phyloP scores from a whole-genome alignment of 2,888 invertebrate genomes.

The Rhyacophila evoluta region DNA sequence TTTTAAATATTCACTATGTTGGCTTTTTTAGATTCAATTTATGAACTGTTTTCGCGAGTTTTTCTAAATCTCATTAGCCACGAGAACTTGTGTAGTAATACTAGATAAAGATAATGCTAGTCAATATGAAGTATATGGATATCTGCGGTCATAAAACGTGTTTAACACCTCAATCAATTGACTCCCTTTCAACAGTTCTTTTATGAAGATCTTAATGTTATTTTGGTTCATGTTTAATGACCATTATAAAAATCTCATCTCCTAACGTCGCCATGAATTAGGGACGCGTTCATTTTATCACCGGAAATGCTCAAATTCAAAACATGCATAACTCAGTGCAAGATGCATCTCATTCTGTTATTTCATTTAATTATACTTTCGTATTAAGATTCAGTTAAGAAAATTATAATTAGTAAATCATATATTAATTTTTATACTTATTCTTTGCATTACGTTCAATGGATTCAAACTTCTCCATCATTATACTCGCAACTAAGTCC shows the following conservation, averaged over 20 bases:
- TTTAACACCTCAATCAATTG: conserved; percentile 24
- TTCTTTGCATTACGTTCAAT: no score
- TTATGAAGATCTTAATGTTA: conserved; percentile 26
- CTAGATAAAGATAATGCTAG: no score
- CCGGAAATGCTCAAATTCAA: conserved; percentile 44
- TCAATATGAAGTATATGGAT: not conserved
- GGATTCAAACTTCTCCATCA: no score
- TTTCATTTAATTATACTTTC: conserved; percentile 44
- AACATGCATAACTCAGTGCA: conserved; percentile 45
- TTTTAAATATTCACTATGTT: no score
- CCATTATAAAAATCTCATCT: conserved; percentile 51
- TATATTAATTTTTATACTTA: no score
- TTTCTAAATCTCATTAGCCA: no score
- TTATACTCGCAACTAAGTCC: no score
- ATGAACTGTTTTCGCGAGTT: no score
- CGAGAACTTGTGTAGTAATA: no score
- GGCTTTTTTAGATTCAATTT: no score
- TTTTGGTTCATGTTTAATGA: conserved; percentile 39
- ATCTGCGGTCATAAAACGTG: not conserved
- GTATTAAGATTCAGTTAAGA: no score
- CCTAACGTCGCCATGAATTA: conserved; percentile 48
- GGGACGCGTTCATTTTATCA: conserved; percentile 50
- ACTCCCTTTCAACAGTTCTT: conserved; percentile 14
- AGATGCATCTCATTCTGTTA: conserved; percentile 27
- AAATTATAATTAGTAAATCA: no score